phyloP scores from a whole-genome alignment of 2,113 vertebrate species.

The Maccullochella peelii region DNA sequence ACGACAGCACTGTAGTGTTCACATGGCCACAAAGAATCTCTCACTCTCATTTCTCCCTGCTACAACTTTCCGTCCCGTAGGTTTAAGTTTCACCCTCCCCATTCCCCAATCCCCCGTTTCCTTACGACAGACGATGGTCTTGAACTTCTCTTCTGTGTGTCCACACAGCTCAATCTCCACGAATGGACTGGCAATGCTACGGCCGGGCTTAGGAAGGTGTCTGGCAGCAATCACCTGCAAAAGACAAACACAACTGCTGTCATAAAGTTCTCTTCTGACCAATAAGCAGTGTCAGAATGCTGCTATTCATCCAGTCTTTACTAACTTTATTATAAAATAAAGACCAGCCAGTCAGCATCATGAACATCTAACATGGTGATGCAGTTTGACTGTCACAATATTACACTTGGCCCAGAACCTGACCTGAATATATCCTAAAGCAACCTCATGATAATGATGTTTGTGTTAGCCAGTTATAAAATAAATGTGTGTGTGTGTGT shows the following conservation, averaged over 20 bases:
- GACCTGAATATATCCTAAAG: background rate
- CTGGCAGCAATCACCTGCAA: conserved; percentile 93
- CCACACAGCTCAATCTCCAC: conserved; percentile 96
- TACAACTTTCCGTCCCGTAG: background rate
- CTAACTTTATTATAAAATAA: background rate
- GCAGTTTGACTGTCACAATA: background rate
- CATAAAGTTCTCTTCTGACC: background rate
- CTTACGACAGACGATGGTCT: conserved; percentile 89
- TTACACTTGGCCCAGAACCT: background rate
- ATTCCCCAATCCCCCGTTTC: background rate
- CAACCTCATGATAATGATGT: background rate
- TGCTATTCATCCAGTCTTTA: background rate
- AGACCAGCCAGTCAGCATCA: background rate
- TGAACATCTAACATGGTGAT: background rate
- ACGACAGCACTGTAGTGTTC: background rate
- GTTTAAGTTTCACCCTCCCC: background rate
- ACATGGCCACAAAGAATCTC: background rate
- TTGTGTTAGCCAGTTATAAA: background rate
- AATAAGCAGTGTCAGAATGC: background rate
- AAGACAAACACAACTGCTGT: background rate
- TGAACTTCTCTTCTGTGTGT: conserved; percentile 93
- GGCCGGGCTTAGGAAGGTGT: conserved; percentile 92
- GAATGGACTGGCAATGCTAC: conserved; percentile 95
- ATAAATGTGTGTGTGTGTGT: background rate
- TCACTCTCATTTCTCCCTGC: background rate